Evolutionary conservation across 2,113 vertebrate genomes (phyloP).

Genomic region (Campylomormyrus tamandua): DNA sequence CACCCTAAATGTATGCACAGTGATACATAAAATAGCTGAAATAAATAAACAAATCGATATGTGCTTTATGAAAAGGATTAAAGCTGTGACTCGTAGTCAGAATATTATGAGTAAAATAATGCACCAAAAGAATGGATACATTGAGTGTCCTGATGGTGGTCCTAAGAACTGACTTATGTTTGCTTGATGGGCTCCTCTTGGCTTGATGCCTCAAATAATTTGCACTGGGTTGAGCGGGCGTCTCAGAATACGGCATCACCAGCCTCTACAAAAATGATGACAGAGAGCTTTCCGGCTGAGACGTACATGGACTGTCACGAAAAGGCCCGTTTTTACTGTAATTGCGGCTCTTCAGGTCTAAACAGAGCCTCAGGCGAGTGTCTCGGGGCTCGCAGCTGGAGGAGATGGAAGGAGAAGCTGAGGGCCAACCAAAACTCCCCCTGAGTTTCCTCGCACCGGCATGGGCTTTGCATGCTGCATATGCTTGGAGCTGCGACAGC

Average conservation of each 20-base stretch:
- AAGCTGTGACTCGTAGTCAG: not conserved
- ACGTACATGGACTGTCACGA: not conserved
- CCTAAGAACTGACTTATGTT: not conserved
- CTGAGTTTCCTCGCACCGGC: not conserved
- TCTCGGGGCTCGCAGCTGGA: not conserved
- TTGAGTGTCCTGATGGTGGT: not conserved
- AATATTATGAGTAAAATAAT: not conserved
- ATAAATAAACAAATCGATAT: not conserved
- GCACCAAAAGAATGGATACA: not conserved
- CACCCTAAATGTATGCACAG: not conserved
- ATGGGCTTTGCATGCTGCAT: no score
- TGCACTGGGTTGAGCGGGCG: not conserved
- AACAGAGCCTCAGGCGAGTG: not conserved
- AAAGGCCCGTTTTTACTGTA: not conserved
- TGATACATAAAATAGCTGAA: not conserved
- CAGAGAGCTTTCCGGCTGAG: not conserved
- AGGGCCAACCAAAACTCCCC: not conserved
- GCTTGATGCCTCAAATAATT: not conserved
- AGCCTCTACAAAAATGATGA: not conserved
- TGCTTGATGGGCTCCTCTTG: not conserved
- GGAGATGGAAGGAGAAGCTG: not conserved
- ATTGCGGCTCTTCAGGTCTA: not conserved
- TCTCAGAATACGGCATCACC: not conserved
- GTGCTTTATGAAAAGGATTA: not conserved
- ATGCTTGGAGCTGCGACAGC: not conserved